Evolutionary conservation across 2,888 invertebrate species (phyloP).

Genomic region (Pemphredon lugubris): DNA sequence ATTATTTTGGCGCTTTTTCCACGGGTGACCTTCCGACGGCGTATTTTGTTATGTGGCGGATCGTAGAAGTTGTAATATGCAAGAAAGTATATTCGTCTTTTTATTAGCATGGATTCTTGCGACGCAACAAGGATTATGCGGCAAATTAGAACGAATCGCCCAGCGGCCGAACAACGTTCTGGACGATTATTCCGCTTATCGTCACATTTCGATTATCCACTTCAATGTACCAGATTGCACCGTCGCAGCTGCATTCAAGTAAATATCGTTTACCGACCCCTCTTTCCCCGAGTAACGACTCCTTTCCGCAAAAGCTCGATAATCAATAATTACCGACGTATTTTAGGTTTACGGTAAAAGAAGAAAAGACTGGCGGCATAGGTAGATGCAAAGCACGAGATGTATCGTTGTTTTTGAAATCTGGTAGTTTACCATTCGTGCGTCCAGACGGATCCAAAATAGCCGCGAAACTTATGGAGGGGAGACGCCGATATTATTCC

Average conservation of each 20-base stretch:
- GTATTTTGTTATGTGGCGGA: slow-evolving; percentile 71
- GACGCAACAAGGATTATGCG: slow-evolving; percentile 64
- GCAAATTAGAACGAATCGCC: slow-evolving; percentile 72
- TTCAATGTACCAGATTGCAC: slow-evolving; percentile 83
- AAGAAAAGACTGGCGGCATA: slow-evolving; percentile 82
- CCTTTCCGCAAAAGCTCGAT: no score
- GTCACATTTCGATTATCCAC: slow-evolving; percentile 84
- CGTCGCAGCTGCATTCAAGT: slow-evolving; percentile 81
- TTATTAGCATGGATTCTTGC: slow-evolving; percentile 68
- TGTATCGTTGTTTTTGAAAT: slow-evolving; percentile 88
- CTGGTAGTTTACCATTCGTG: slow-evolving; percentile 91
- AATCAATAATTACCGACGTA: background rate
- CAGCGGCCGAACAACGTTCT: slow-evolving; percentile 82
- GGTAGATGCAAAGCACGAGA: slow-evolving; percentile 83
- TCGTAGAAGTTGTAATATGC: slow-evolving; percentile 67
- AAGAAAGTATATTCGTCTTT: slow-evolving; percentile 57
- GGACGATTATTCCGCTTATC: slow-evolving; percentile 83
- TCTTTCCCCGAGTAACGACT: no score
- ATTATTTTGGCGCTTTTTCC: background rate
- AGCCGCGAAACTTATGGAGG: slow-evolving; percentile 85
- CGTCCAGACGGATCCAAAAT: slow-evolving; percentile 91
- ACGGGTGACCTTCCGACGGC: background rate
- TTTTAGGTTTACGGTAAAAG: slow-evolving; percentile 74
- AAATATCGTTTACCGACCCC: slow-evolving; percentile 58
- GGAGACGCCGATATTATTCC: slow-evolving; percentile 82